Conservation (phyloP, 2,113 vertebrate species). For the Hirundichthys speculiger region DNA sequence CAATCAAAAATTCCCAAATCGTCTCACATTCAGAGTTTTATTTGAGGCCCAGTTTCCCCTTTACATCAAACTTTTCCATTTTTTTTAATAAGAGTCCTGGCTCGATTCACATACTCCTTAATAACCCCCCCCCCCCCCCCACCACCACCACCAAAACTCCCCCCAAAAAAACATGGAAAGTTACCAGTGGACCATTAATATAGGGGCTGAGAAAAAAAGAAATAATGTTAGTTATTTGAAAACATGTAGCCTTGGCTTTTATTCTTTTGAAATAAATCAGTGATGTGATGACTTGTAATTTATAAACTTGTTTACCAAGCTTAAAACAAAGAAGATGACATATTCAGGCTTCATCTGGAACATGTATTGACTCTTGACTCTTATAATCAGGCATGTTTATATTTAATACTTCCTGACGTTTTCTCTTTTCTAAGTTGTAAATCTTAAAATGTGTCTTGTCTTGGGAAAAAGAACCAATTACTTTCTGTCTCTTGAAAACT, state of each 20-base stretch:
- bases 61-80: background rate
- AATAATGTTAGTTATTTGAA: conserved; percentile 1
- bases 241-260: background rate
- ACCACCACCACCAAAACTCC: no score
- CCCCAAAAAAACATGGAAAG: background rate
- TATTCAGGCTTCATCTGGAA: background rate
- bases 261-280: conserved; percentile 15
- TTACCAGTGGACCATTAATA: background rate
- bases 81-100: conserved; percentile 15
- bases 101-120: conserved; percentile 14
- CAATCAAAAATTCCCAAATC: background rate
- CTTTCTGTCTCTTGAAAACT: background rate
- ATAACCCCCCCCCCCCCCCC: no score
- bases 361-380: background rate
- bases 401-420: background rate
- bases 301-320: background rate
- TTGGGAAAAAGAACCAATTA: no score
- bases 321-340: background rate
- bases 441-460: background rate
- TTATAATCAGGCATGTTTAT: fast-evolving
- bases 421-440: background rate
- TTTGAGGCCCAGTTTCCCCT: background rate
- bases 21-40: background rate
- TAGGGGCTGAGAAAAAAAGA: conserved; percentile 14
- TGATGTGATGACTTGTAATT: background rate